Evolutionary conservation across 64 coral and sea anemone species (phyloP).

Genomic region (Montipora cactus): DNA sequence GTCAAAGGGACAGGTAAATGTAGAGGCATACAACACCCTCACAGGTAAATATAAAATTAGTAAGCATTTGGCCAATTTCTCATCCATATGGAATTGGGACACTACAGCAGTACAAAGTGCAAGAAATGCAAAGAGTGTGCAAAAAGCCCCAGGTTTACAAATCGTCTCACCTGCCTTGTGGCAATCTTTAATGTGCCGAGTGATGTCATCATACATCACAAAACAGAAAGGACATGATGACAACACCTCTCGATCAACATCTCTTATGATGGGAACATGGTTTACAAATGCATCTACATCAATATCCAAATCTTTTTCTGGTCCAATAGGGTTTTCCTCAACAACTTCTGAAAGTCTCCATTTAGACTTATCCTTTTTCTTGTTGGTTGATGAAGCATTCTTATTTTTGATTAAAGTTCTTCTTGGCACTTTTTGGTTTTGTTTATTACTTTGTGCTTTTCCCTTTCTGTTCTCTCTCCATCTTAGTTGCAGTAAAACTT

Average conservation of each 20-base stretch:
- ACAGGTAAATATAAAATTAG: too few relatives aligned
- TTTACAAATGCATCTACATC: constrained; percentile 33
- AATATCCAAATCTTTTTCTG: constrained; percentile 31
- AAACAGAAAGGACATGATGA: constrained; percentile 28
- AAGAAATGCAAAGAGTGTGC: not conserved
- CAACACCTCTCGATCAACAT: constrained; percentile 29
- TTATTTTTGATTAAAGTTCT: not conserved
- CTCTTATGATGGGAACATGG: not conserved
- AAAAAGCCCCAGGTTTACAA: not conserved
- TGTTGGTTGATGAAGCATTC: not conserved
- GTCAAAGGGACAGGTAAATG: too few relatives aligned
- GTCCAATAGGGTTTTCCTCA: not conserved
- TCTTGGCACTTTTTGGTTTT: not conserved
- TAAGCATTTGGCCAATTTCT: too few relatives aligned
- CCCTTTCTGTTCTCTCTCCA: not conserved
- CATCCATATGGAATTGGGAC: not conserved
- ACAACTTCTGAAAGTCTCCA: not conserved
- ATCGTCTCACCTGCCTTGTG: constrained; percentile 12
- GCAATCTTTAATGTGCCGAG: constrained; percentile 37
- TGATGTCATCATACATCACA: constrained; percentile 21
- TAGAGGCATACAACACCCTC: too few relatives aligned
- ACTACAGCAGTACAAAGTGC: not conserved
- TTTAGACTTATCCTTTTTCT: not conserved
- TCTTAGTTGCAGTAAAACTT: not conserved
- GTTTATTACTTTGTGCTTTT: not conserved